phyloP scores from a whole-genome alignment of 2,797 vertebrate species.

The Sebastiscus tertius region DNA sequence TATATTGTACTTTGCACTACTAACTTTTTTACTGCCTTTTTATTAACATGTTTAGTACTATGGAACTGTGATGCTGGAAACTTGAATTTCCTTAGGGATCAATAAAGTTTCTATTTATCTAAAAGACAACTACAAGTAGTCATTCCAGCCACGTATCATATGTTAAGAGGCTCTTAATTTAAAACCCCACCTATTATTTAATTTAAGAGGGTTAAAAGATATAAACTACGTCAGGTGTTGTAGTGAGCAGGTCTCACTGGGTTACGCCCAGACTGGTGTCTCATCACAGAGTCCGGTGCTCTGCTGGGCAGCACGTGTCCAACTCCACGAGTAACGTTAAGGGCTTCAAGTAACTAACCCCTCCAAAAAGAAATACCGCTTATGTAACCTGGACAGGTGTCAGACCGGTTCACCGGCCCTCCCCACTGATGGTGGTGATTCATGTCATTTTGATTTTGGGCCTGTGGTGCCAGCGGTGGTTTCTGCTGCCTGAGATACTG shows the following conservation, averaged over 20 bases:
- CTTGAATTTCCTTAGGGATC: no score
- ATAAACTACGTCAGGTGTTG: not conserved
- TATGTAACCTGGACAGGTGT: constrained; percentile 15
- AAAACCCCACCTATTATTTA: rapidly evolving
- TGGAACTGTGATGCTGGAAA: no score
- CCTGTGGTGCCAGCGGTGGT: no score
- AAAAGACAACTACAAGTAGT: not conserved
- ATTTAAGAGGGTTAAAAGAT: rapidly evolving
- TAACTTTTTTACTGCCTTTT: no score
- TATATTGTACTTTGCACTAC: no score
- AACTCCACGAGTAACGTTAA: constrained; percentile 4
- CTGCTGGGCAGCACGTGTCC: constrained; percentile 54
- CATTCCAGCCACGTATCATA: no score
- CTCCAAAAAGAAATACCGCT: not conserved
- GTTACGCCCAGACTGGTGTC: constrained; percentile 59
- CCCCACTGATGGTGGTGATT: rapidly evolving
- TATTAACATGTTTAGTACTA: no score
- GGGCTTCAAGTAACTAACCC: not conserved
- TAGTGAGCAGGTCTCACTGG: not conserved
- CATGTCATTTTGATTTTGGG: rapidly evolving
- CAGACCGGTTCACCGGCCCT: not conserved
- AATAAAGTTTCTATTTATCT: no score
- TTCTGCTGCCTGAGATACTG: not conserved
- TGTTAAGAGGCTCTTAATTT: no score
- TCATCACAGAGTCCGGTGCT: constrained; percentile 19